Conservation (phyloP, 1,140 invertebrate genomes). For the Palaemon carinicauda region DNA sequence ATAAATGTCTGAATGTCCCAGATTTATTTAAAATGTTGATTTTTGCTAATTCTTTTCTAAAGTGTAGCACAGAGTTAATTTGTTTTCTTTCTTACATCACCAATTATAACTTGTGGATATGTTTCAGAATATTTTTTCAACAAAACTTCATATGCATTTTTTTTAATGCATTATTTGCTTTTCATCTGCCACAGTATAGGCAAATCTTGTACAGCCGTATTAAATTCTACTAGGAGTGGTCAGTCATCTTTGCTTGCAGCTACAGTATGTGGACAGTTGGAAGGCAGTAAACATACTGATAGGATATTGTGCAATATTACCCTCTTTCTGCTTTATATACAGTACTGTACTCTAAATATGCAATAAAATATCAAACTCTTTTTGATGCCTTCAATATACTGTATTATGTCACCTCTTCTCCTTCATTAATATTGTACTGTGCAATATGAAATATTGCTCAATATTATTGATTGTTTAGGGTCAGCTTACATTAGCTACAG, state of each 20-base stretch:
- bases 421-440: not conserved
- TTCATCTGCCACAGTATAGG: constrained; percentile 18
- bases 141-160: constrained; percentile 15
- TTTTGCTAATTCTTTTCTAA: too few species aligned
- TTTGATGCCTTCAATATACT: not conserved
- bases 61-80: not conserved
- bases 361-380: not conserved
- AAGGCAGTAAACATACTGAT: constrained; percentile 9
- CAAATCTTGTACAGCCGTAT: not conserved
- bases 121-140: constrained; percentile 21
- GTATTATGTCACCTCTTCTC: not conserved
- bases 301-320: constrained; percentile 10
- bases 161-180: too few species aligned
- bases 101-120: not conserved
- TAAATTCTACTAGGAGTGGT: constrained; percentile 6
- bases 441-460: too few species aligned
- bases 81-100: constrained; percentile 8
- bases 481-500: too few species aligned
- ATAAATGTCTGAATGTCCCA: not conserved
- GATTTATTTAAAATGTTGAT: not conserved
- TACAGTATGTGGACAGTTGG: constrained; percentile 9
- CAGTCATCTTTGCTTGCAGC: not conserved
- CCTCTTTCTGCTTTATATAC: not conserved
- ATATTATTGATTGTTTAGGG: not conserved
- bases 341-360: not conserved